Percentiles rank a stretch among this genome's conserved stretches.
Conservation (phyloP, 1,140 invertebrate species). For the Rhopalosiphum padi region DNA sequence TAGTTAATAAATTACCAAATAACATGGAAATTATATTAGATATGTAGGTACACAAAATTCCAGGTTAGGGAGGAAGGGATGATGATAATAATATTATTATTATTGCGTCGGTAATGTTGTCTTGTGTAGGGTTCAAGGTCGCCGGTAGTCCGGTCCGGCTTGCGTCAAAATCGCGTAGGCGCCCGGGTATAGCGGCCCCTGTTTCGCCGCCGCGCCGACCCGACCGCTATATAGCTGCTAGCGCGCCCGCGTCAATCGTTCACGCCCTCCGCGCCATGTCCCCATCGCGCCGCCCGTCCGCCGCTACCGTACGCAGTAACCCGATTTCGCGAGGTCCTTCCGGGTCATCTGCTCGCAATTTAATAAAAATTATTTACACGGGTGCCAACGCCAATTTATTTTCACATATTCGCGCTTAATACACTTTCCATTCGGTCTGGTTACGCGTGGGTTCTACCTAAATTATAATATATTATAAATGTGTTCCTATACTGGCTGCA, state of each 20-base stretch:
- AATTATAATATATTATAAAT: not conserved
- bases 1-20: not conserved
- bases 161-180: not conserved
- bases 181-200: no score
- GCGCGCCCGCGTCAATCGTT: not conserved
- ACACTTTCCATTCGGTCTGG: not conserved
- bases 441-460: not conserved
- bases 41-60: not conserved
- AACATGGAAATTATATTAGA: not conserved
- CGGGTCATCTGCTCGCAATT: slow-evolving; percentile 35
- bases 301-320: slow-evolving; percentile 2
- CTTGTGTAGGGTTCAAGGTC: not conserved
- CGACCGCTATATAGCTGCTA: not conserved
- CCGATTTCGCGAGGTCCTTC: slow-evolving; percentile 35
- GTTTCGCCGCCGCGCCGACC: not conserved
- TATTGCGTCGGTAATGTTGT: not conserved
- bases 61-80: not conserved
- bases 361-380: not conserved
- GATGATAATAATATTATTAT: not conserved
- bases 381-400: not conserved
- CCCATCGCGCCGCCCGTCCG: no score
- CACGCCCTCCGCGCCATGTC: slow-evolving; percentile 43
- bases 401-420: not conserved
- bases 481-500: not conserved
- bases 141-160: not conserved